Percentiles rank a stretch among this genome's conserved stretches.
Evolutionary conservation across 2,797 vertebrate species (phyloP).

Genomic region (Phataginus tricuspis): DNA sequence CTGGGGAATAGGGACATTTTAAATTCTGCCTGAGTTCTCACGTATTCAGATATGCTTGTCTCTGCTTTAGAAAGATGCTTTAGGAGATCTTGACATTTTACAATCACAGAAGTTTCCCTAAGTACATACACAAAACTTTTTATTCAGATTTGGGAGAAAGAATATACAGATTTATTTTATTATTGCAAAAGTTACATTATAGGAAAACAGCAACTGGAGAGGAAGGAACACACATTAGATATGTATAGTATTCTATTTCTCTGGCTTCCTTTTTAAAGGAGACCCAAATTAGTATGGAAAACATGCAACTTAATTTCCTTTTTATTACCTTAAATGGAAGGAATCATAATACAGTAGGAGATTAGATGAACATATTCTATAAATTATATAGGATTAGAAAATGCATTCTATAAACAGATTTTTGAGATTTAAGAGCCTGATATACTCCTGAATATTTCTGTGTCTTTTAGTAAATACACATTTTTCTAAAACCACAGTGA

Average conservation of each 20-base stretch:
- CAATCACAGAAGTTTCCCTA: slow-evolving; percentile 63
- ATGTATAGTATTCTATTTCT: slow-evolving; percentile 6
- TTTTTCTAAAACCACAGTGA: slow-evolving; percentile 24
- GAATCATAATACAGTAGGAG: slow-evolving; percentile 33
- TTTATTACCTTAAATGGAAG: slow-evolving; percentile 71
- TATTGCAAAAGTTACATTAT: slow-evolving; percentile 59
- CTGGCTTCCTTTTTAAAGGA: slow-evolving; percentile 29
- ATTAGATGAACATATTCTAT: slow-evolving; percentile 67
- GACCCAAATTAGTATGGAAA: slow-evolving; percentile 67
- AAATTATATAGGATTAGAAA: slow-evolving; percentile 52
- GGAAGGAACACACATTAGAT: slow-evolving; percentile 54
- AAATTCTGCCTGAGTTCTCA: slow-evolving; percentile 42
- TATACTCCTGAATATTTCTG: slow-evolving; percentile 53
- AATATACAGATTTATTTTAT: slow-evolving; percentile 50
- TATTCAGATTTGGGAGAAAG: slow-evolving; percentile 18
- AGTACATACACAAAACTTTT: slow-evolving; percentile 71
- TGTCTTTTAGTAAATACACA: slow-evolving; percentile 35
- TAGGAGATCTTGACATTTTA: slow-evolving; percentile 69
- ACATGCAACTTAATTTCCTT: slow-evolving; percentile 60
- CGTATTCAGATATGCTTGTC: slow-evolving; percentile 35
- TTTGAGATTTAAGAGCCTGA: slow-evolving; percentile 23
- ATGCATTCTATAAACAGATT: slow-evolving; percentile 52
- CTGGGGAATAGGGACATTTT: slow-evolving; percentile 49
- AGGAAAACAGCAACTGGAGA: slow-evolving; percentile 60
- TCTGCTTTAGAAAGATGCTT: slow-evolving; percentile 64